Base-by-base conservation (phyloP, 2,797 vertebrate species). In the Thripadectes ignobilis region DNA sequence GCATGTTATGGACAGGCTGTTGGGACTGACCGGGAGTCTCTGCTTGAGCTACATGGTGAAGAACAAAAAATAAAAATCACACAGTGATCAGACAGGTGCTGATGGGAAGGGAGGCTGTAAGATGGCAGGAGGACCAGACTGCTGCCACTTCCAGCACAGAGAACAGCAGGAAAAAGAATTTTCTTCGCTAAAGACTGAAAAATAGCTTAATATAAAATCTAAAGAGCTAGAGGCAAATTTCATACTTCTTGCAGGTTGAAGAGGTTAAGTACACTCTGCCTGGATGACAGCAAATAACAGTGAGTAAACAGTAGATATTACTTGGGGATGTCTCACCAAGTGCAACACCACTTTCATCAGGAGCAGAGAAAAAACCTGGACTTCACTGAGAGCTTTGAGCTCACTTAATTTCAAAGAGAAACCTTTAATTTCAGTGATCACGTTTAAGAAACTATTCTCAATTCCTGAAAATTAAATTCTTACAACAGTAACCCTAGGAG, bases 171-270 rank as follows among this genome's bases (percentile, higher is more conserved):
- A 63, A 96, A 94, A 94, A 80, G 39, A 82, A 96, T 96, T 94
- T 97, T 93, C 80, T 95, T 95, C 49, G 66, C 77, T 92, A 65
- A 95, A 90, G 62, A 91, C 68, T 95, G 85, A 97, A 97, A 97
- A 97, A 95, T 85, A 95, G 88, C 69, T 97, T 96, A 95, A 96
- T 97, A 95, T 91, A 94, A 97, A 96, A 95, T 85, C 85, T 80
- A 93, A 95, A 91, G 83, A 81, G 89, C 95, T 89, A 66, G 89
- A 95, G 83, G 97, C 91, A 96, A 92, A 95, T 93, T 96, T 96
- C 59, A 80, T 94, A 92, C 85, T 95, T 97, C 79, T 93, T 95
- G 79, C 16, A 92, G 72, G 55, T 81, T 88, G 32, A 36, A 84
- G 41, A 94, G 36, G 26, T 59, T 59, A 86, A 73, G 83, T 36